These are phyloP conservation scores for Ernsta delagoae DNA, from an alignment of 2,888 invertebrate genomes.

Conservation along the genomic window DNA sequence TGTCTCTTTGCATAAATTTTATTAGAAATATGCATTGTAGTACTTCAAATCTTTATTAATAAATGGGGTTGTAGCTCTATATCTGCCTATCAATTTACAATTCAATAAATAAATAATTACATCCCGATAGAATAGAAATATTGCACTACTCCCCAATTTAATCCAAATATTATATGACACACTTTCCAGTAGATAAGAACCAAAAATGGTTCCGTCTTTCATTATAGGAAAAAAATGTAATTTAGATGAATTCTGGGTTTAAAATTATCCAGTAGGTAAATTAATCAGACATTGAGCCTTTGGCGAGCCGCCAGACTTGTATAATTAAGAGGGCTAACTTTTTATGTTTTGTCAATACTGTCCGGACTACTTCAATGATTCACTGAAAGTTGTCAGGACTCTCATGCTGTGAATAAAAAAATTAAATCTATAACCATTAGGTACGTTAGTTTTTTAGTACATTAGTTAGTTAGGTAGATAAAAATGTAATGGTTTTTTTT, in stretches of 20 bases:
- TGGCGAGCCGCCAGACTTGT: constrained; percentile 30
- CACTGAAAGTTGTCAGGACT: constrained; percentile 15
- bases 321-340: constrained; percentile 35
- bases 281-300: constrained; percentile 15
- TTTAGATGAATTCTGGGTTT: constrained; percentile 19
- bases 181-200: no score
- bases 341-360: constrained; percentile 32
- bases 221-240: background rate
- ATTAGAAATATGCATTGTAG: background rate
- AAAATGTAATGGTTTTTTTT: no score
- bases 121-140: no score
- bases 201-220: background rate
- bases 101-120: no score
- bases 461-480: no score
- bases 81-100: no score
- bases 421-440: no score
- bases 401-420: constrained; percentile 17
- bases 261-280: constrained; percentile 29
- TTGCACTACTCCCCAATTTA: no score
- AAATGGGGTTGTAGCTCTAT: no score
- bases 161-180: no score
- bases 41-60: background rate
- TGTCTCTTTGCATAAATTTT: background rate
- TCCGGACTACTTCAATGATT: constrained; percentile 16
- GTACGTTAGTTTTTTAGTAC: no score